Conservation (phyloP, 1,140 invertebrate species). For the Drosophila micromelanica region DNA sequence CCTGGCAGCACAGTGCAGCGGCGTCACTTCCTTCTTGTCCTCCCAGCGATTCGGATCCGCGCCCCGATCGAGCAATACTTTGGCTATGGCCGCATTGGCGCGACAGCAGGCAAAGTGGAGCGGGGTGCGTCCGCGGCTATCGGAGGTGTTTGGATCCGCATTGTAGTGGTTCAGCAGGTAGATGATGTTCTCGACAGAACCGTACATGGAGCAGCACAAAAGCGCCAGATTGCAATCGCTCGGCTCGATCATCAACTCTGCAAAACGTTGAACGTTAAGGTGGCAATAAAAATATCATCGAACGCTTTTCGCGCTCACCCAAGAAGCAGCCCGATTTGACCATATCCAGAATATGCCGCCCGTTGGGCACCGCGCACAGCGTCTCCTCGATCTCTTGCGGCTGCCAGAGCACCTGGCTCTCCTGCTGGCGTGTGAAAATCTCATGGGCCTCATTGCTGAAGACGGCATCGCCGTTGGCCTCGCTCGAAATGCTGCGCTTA, state of each 20-base stretch:
- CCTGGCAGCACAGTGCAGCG: slow-evolving; percentile 91
- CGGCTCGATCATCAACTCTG: slow-evolving; percentile 62
- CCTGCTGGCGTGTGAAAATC: slow-evolving; percentile 69
- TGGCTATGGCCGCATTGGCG: slow-evolving; percentile 88
- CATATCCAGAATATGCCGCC: slow-evolving; percentile 85
- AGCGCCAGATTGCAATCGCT: slow-evolving; percentile 75
- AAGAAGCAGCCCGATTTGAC: slow-evolving; percentile 84
- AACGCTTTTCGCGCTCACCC: slow-evolving; percentile 39
- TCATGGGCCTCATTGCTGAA: slow-evolving; percentile 81
- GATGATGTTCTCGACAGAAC: slow-evolving; percentile 65
- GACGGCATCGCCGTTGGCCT: slow-evolving; percentile 83
- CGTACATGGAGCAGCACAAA: slow-evolving; percentile 65
- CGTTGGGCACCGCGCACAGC: slow-evolving; percentile 84
- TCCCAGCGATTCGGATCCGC: slow-evolving; percentile 90
- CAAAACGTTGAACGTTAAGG: not conserved
- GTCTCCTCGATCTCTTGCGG: slow-evolving; percentile 81
- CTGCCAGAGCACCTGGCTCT: slow-evolving; percentile 84
- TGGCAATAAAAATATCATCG: not conserved
- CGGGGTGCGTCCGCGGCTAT: slow-evolving; percentile 86
- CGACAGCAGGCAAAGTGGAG: slow-evolving; percentile 91
- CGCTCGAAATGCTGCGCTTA: slow-evolving; percentile 85
- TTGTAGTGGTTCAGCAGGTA: slow-evolving; percentile 63
- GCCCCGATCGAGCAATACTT: slow-evolving; percentile 87
- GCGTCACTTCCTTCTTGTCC: slow-evolving; percentile 87
- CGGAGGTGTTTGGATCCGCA: slow-evolving; percentile 69